phyloP scores from a whole-genome alignment of 2,888 invertebrate species.

The Halocaridina rubra region DNA sequence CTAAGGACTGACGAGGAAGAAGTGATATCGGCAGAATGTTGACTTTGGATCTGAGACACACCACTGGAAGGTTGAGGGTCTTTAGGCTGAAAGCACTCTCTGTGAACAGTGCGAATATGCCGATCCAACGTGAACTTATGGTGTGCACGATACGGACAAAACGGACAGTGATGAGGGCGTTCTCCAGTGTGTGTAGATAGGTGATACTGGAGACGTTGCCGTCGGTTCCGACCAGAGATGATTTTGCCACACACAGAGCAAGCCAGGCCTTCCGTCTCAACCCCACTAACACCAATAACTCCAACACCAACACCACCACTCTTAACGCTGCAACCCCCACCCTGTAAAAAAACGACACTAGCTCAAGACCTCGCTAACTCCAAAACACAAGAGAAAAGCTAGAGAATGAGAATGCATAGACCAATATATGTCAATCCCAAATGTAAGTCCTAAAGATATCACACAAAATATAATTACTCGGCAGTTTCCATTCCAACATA shows the following conservation, averaged over 20 bases:
- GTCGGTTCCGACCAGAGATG: slow-evolving; percentile 60
- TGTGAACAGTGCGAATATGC: slow-evolving; percentile 54
- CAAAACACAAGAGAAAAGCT: background rate
- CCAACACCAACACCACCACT: slow-evolving; percentile 48
- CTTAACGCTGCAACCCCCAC: slow-evolving; percentile 54
- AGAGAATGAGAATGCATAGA: no score
- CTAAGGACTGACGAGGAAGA: no score
- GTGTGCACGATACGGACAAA: slow-evolving; percentile 57
- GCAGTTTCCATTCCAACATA: no score
- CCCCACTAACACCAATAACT: slow-evolving; percentile 45
- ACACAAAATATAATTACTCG: no score
- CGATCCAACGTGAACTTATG: slow-evolving; percentile 59
- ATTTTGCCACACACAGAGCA: slow-evolving; percentile 60
- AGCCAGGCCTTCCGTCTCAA: slow-evolving; percentile 37
- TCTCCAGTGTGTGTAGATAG: slow-evolving; percentile 55
- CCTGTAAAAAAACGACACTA: slow-evolving; percentile 61
- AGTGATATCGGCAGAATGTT: no score
- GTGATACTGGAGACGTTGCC: slow-evolving; percentile 61
- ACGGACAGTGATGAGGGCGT: slow-evolving; percentile 60
- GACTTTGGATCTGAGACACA: no score
- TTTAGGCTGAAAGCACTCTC: slow-evolving; percentile 22
- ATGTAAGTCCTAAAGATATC: no score
- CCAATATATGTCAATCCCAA: no score
- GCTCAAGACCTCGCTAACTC: slow-evolving; percentile 35
- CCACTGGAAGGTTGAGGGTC: background rate